phyloP scores from a whole-genome alignment of 1,140 invertebrate genomes.

The Lasioglossum baleicum region DNA sequence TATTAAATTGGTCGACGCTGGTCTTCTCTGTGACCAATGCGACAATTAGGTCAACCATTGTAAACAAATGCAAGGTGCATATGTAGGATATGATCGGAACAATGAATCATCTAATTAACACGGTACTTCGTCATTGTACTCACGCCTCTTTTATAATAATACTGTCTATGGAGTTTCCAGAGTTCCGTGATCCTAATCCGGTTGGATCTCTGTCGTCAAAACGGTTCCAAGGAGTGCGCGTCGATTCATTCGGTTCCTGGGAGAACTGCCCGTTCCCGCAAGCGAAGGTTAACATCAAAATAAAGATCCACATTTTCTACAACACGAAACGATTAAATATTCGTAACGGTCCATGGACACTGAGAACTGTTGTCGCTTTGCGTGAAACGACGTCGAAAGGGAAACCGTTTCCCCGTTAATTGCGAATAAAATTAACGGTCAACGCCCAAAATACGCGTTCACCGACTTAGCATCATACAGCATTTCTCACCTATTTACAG shows the following conservation, averaged over 20 bases:
- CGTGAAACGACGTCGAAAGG: not conserved
- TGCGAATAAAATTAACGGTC: slow-evolving; percentile 15
- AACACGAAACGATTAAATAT: not conserved
- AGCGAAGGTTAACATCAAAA: slow-evolving; percentile 54
- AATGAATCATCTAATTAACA: slow-evolving; percentile 34
- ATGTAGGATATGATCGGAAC: not conserved
- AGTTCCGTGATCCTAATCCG: slow-evolving; percentile 42
- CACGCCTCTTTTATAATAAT: slow-evolving; percentile 83
- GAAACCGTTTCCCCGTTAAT: not conserved
- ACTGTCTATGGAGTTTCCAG: slow-evolving; percentile 69
- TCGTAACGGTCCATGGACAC: not conserved
- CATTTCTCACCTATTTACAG: not conserved
- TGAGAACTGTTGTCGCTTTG: not conserved
- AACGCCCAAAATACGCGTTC: slow-evolving; percentile 47
- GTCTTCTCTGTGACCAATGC: no score
- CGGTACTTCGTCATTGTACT: slow-evolving; percentile 66
- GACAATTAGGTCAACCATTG: not conserved
- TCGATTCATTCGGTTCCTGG: slow-evolving; percentile 59
- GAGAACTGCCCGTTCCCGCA: slow-evolving; percentile 54
- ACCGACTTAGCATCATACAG: not conserved
- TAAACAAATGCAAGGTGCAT: not conserved
- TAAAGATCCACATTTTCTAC: slow-evolving; percentile 63
- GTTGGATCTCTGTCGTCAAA: slow-evolving; percentile 61
- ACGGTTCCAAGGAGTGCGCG: slow-evolving; percentile 62
- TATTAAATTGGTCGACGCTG: no score